Evolutionary conservation across 2,113 vertebrate species (phyloP).

Genomic region (Saimiri boliviensis): DNA sequence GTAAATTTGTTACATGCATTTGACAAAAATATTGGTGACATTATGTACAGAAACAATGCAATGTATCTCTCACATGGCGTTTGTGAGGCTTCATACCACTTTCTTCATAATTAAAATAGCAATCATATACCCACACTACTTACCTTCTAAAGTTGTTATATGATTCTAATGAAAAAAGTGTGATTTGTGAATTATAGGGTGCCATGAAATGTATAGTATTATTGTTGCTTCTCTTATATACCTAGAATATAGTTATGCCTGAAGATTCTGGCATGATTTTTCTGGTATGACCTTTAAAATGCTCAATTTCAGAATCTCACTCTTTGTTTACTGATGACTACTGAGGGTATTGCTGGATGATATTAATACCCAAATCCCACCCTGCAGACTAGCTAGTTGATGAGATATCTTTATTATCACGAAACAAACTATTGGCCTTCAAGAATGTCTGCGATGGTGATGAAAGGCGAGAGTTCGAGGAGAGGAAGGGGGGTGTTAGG

Average conservation of each 20-base stretch:
- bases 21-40: not conserved
- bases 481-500: too few relatives aligned
- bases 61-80: not conserved
- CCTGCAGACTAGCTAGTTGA: not conserved
- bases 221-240: not conserved
- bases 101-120: not conserved
- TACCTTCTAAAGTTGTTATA: not conserved
- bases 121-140: not conserved
- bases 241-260: not conserved
- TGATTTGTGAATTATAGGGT: not conserved
- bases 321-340: constrained; percentile 14
- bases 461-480: not conserved
- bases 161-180: not conserved
- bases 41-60: not conserved
- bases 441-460: not conserved
- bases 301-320: not conserved
- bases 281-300: not conserved
- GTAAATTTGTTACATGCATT: not conserved
- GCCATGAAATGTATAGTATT: not conserved
- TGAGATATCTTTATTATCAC: constrained; percentile 48
- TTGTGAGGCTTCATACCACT: not conserved
- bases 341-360: not conserved
- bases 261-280: not conserved
- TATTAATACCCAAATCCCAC: constrained; percentile 3
- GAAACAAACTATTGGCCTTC: constrained; percentile 22